Base-by-base conservation (phyloP, 2,888 invertebrate species). In the Heliconius hortense region DNA sequence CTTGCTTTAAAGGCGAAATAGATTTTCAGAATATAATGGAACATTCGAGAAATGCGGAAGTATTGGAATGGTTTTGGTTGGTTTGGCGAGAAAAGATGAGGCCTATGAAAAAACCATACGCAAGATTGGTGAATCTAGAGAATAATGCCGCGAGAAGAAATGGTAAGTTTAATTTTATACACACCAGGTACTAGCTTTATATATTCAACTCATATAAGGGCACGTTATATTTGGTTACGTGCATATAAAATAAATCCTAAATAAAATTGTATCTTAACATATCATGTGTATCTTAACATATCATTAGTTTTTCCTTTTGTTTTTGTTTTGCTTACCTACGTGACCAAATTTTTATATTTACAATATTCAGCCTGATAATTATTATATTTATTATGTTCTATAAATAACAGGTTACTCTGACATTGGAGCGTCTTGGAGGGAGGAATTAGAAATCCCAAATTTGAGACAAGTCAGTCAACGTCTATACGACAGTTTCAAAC, bases 61-160 rank as follows among this genome's bases (percentile, higher is more conserved):
- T 95, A 68, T 87, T 96, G 73, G 88, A 89, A 78, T 95, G 95
- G 95, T 89, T 95, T 0, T 97, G 97, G 97, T 84, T 91, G 24
- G 89, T 90, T 8, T 97, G 97, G 96, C 92, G 96, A 78, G 91
- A 96, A 79, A 94, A 90, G 21, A 95, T 96, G 11, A 96, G 91
- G 0, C 86, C 89, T 4, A 95, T 96, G 86, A 95, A 91, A 76
- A 82, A 90, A 24, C 87, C 95, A 3, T 97, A 95, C 85, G 86
- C 86, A 5, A 84, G 88, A 71, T 89, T 96, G 75, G 94, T 96
- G 4, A 80, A 85, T 31, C 83, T 96, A 26, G 95, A 96, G 85
- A 97, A 97, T 87, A 80, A 82, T 39, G 97, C 95, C 4, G 96
- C 96, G 4, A 87, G 84, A 79, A 93, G 94, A 79, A 96, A 95